phyloP scores from a whole-genome alignment of 2,797 vertebrate genomes.

The Molossus molossus region DNA sequence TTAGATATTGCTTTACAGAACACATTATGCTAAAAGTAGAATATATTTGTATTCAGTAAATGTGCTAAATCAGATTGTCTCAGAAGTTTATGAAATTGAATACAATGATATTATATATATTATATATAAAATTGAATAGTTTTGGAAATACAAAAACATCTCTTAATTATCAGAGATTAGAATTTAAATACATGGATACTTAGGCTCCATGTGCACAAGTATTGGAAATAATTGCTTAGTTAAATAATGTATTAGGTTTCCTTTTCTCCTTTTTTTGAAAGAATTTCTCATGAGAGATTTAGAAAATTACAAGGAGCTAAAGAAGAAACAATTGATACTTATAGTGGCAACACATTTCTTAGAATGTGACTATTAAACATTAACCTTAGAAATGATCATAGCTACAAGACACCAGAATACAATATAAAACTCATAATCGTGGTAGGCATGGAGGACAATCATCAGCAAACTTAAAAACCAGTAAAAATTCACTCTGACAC shows the following conservation, averaged over 20 bases:
- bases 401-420: neutral
- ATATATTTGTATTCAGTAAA: neutral
- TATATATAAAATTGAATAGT: neutral
- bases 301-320: neutral
- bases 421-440: neutral
- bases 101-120: neutral
- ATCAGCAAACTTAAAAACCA: neutral
- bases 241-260: neutral
- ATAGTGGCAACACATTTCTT: neutral
- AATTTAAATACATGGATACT: constrained; percentile 6
- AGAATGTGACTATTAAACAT: constrained; percentile 38
- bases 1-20: neutral
- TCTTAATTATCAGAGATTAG: neutral
- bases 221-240: neutral
- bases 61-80: neutral
- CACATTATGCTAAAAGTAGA: neutral
- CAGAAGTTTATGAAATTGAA: neutral
- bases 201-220: neutral
- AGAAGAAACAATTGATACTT: neutral
- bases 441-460: neutral
- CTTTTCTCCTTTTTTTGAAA: neutral
- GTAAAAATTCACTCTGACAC: neutral
- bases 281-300: neutral
- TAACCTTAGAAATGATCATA: constrained; percentile 15
- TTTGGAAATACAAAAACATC: neutral